A percentile compares a stretch with the other conserved stretches of the same genome.
Conservation (phyloP, 2,888 invertebrate species). For the Tetragnatha montana region DNA sequence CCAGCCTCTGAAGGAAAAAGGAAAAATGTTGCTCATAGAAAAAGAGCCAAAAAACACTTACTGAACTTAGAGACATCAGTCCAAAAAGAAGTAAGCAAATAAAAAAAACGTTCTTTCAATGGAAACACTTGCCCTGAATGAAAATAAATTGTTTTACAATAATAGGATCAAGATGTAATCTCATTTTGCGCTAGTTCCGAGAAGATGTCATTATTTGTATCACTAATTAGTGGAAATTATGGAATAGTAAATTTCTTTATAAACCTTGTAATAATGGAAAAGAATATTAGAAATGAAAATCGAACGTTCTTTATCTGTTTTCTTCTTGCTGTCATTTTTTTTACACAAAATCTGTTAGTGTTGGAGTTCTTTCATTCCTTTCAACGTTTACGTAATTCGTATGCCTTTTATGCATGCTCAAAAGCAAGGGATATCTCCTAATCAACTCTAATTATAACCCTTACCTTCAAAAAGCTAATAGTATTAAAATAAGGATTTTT, state of each 20-base stretch:
- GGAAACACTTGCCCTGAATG: neutral
- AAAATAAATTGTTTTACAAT: conserved; percentile 7
- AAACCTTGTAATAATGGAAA: neutral
- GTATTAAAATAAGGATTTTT: too few relatives aligned
- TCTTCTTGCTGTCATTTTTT: neutral
- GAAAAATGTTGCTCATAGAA: neutral
- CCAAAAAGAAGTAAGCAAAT: neutral
- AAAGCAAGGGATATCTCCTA: too few relatives aligned
- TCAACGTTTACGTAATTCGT: too few relatives aligned
- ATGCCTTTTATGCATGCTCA: too few relatives aligned
- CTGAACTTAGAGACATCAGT: neutral
- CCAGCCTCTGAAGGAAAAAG: neutral
- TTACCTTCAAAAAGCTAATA: too few relatives aligned
- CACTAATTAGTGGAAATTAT: neutral
- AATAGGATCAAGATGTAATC: conserved; percentile 3
- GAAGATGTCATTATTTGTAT: neutral
- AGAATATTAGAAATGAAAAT: neutral
- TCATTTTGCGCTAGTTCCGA: neutral
- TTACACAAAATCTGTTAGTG: neutral
- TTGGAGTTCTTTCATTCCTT: too few relatives aligned
- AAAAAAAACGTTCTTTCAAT: neutral
- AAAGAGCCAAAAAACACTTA: neutral
- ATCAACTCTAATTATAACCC: too few relatives aligned
- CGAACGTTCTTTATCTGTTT: neutral
- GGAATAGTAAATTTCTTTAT: neutral